Base-by-base conservation (phyloP, 2,797 vertebrate species). In the Acanthurus lineatus region DNA sequence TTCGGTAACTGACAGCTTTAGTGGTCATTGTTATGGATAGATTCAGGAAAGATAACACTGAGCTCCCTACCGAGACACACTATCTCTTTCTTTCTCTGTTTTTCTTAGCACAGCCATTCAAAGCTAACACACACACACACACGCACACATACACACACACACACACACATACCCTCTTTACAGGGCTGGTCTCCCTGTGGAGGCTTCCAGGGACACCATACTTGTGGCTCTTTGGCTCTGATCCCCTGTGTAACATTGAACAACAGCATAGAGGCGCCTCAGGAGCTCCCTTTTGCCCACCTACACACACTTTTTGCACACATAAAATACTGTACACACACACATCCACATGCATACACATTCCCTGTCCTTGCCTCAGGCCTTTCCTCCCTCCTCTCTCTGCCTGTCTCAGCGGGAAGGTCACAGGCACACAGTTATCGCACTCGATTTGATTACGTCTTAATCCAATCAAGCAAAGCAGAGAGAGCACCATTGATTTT, bases 401-500 rank as follows among this genome's bases (percentile, higher is more conserved):
- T 63, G 79, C 73, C 78, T 22, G 80, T 89, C 81, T 91, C 82
- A 60, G 79, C 3, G n/a, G 85, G 90, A 94, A 93, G 92, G 92
- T 93, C 93, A 93, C 86, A 85, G 87, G 82, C 90, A 81, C 88
- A 89, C 86, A 88, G 91, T 94, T 92, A 93, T 93, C 89, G 52
- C 76, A 79, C 85, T 93, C 80, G 62, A 94, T 94, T 92, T 93
- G 94, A 94, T 95, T 94, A 94, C 48, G 72, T 92, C 93, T 92
- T 94, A 94, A 95, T 94, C 90, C 90, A 94, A 94, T 95, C 91
- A 94, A 89, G 84, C 86, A 90, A 91, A 93, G 89, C 91, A 91
- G 79, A 89, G 85, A 87, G 79, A 89, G 86, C 84, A 22, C 64
- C 89, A 94, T 94, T 92, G 91, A 95, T 94, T 94, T 91, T 86